Evolutionary conservation across 2,797 vertebrate genomes (phyloP).

Genomic region (Neostethus bicornis): DNA sequence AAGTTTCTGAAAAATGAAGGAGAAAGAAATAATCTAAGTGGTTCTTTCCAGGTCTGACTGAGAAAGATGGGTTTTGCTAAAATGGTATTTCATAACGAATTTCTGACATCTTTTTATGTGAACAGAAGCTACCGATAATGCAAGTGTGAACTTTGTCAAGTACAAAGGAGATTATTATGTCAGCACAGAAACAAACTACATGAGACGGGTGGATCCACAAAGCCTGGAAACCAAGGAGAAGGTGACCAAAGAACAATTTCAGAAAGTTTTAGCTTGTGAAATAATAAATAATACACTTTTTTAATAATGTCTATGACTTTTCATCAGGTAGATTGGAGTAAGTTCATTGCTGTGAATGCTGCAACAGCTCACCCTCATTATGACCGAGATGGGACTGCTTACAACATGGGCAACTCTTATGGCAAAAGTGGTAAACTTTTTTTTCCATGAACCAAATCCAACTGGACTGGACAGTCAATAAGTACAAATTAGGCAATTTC

Average conservation of each 20-base stretch:
- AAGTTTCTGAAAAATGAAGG: slow-evolving; percentile 21
- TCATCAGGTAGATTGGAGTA: slow-evolving; percentile 89
- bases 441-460: background rate
- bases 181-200: slow-evolving; percentile 88
- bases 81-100: background rate
- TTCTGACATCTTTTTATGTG: slow-evolving; percentile 35
- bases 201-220: slow-evolving; percentile 87
- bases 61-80: slow-evolving; percentile 6
- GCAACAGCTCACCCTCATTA: slow-evolving; percentile 96
- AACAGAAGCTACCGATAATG: slow-evolving; percentile 90
- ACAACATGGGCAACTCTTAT: slow-evolving; percentile 95
- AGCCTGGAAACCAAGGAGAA: slow-evolving; percentile 89
- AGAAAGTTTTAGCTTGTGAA: background rate
- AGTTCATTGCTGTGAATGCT: slow-evolving; percentile 88
- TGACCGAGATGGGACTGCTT: slow-evolving; percentile 85
- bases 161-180: slow-evolving; percentile 93
- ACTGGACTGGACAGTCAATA: background rate
- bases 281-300: background rate
- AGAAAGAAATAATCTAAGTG: slow-evolving; percentile 16
- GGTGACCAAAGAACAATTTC: slow-evolving; percentile 68
- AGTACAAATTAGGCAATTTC: background rate
- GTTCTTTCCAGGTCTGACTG: background rate
- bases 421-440: slow-evolving; percentile 77
- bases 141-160: slow-evolving; percentile 87
- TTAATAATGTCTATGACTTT: slow-evolving; percentile 22